Evolutionary conservation across 2,888 invertebrate genomes (phyloP), one percentile per base, ranked within the genome.

Genomic region (Sarcophaga subvicina): DNA sequence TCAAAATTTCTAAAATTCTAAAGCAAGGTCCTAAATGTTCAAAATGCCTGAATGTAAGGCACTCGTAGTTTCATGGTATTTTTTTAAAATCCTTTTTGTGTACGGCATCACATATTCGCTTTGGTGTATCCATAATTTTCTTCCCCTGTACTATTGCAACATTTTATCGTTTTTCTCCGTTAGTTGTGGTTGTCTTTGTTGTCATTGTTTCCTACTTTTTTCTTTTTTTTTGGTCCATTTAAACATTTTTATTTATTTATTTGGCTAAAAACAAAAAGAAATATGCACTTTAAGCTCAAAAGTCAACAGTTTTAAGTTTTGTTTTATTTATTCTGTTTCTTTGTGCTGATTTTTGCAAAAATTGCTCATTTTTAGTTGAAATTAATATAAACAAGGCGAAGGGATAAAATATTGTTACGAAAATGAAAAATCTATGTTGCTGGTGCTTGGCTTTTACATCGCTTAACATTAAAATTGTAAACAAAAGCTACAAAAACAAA

Each of bases 221-320:
- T 37, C 1, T 37, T 37, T 37, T 8, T 37, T 37, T 62, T 63
- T 72, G 64, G 66, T 17, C 49, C 76, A 37, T 77, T 77, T 20
- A 64, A 75, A 49, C 60, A 22, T n/a, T 25, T 72, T 85, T 72
- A 70, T 72, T 85, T 85, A 75, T 70, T 82, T 82, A 82, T 62
- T 86, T 49, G 20, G 73, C 54, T 73, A 73, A 78, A 85, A 80
- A 73, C 12, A 12, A 12, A 20, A 64, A 11, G 54, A 63, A 83
- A 83, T 59, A 69, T 80, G 73, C 80, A 80, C 49, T 80, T 73
- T 2, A 80, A 80, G 80, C 80, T 60, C 45, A 80, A 73, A 80
- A 80, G 80, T 80, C 80, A 80, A 80, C 80, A 80, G 67, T 80
- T 80, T 80, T 73, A 73, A 67, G 80, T 14, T 14, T 10, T 37